Evolutionary conservation across 2,113 vertebrate genomes (phyloP).

Genomic region (Labeo rohita): DNA sequence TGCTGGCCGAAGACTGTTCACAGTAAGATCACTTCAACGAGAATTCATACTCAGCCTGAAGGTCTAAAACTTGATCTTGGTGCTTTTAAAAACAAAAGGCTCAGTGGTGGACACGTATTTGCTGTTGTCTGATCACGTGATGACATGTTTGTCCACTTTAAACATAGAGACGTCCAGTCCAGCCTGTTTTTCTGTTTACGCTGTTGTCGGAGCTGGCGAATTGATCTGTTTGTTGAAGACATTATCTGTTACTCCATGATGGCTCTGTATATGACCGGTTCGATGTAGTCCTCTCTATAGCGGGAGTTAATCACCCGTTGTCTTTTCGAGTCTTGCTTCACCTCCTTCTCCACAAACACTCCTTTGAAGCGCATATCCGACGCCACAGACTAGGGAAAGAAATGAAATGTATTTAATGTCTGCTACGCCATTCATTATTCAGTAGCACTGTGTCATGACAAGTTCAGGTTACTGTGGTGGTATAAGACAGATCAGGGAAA

Average conservation of each 20-base stretch:
- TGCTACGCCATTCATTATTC: neutral
- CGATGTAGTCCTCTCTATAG: slow-evolving; percentile 95
- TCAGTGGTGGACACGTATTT: neutral
- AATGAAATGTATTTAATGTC: neutral
- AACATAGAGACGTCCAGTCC: neutral
- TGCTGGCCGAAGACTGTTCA: slow-evolving; percentile 16
- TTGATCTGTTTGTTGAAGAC: neutral
- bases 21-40: slow-evolving; percentile 6
- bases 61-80: neutral
- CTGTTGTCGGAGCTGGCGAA: neutral
- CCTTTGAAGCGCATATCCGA: slow-evolving; percentile 98
- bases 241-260: slow-evolving; percentile 89
- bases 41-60: neutral
- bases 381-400: slow-evolving; percentile 85
- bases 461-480: neutral
- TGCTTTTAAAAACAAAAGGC: slow-evolving; percentile 8
- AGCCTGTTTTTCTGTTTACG: slow-evolving; percentile 1
- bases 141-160: neutral
- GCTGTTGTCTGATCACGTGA: neutral
- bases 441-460: neutral
- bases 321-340: slow-evolving; percentile 91
- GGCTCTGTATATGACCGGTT: slow-evolving; percentile 90
- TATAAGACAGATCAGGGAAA: neutral
- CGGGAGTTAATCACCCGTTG: slow-evolving; percentile 96
- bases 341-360: slow-evolving; percentile 90